A percentile compares a stretch with the other conserved stretches of the same genome.
phyloP scores from a whole-genome alignment of 2,888 invertebrate genomes.

The Eristalis tenax region DNA sequence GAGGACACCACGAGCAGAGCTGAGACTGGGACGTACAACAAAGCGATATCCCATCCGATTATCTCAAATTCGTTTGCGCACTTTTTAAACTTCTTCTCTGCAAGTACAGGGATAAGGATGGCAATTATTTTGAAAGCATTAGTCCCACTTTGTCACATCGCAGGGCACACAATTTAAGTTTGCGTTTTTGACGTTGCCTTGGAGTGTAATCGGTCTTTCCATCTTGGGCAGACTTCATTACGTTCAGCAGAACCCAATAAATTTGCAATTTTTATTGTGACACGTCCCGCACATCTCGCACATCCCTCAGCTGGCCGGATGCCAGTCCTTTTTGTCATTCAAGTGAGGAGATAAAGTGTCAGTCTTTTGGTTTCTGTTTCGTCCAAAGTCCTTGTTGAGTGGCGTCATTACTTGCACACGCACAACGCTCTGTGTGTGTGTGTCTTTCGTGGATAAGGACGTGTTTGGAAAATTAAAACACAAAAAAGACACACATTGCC shows the following conservation, averaged over 20 bases:
- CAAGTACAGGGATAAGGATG: slow-evolving; percentile 37
- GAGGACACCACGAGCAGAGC: background rate
- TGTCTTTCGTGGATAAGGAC: slow-evolving; percentile 33
- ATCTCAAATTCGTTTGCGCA: slow-evolving; percentile 5
- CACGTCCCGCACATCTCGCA: background rate
- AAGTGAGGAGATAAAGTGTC: background rate
- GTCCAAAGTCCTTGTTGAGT: background rate
- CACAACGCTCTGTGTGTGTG: background rate
- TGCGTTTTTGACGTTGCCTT: background rate
- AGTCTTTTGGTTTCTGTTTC: background rate
- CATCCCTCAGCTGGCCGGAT: no score
- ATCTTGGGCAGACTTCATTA: slow-evolving; percentile 55
- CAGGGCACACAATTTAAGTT: background rate
- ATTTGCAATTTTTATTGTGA: slow-evolving; percentile 34
- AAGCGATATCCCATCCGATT: background rate
- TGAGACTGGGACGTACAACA: no score
- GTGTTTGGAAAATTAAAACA: slow-evolving; percentile 66
- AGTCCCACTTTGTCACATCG: slow-evolving; percentile 14
- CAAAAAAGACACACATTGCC: background rate
- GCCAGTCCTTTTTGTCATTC: background rate
- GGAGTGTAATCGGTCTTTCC: slow-evolving; percentile 49
- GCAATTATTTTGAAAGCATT: slow-evolving; percentile 47
- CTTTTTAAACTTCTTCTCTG: background rate
- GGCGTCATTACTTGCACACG: background rate
- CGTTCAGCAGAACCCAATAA: slow-evolving; percentile 53